These are phyloP conservation scores for Drosophila anomelani DNA, from an alignment of 2,888 invertebrate genomes.

Conservation along the genomic window DNA sequence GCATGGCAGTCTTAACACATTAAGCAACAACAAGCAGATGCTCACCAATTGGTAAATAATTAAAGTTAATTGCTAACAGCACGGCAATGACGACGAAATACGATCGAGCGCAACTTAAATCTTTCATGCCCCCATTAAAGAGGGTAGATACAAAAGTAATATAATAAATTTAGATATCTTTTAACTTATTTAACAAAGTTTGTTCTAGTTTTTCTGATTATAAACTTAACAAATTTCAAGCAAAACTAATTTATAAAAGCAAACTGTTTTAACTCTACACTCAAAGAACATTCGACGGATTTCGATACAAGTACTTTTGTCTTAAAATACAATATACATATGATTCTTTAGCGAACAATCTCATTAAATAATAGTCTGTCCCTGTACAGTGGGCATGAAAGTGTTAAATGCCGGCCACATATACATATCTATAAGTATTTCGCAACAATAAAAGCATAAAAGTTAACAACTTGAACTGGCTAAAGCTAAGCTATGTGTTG, in stretches of 20 bases:
- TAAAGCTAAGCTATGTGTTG: slow-evolving; percentile 37
- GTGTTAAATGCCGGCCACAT: neutral
- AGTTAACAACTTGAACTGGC: slow-evolving; percentile 43
- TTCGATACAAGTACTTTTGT: slow-evolving; percentile 1
- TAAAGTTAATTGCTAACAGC: slow-evolving; percentile 41
- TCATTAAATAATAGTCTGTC: neutral
- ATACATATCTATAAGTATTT: slow-evolving; percentile 16
- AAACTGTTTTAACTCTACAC: neutral
- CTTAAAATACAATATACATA: slow-evolving; percentile 7
- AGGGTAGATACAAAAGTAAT: slow-evolving; percentile 4
- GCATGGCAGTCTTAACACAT: slow-evolving; percentile 46
- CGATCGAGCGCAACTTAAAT: slow-evolving; percentile 10
- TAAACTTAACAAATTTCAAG: neutral
- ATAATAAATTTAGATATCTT: neutral
- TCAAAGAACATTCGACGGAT: slow-evolving; percentile 1
- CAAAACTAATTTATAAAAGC: neutral
- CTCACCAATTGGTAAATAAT: slow-evolving; percentile 37
- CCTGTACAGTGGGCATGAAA: slow-evolving; percentile 3
- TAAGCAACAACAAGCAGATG: slow-evolving; percentile 39
- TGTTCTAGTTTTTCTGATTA: neutral
- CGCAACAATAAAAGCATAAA: slow-evolving; percentile 59
- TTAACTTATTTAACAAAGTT: neutral
- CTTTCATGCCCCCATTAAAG: slow-evolving; percentile 16
- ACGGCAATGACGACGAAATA: slow-evolving; percentile 38
- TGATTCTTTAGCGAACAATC: neutral